A percentile compares a stretch with the other conserved stretches of the same genome.
Conservation (phyloP, 1,140 invertebrate genomes). For the Pseudomyrmex dendroicus region DNA sequence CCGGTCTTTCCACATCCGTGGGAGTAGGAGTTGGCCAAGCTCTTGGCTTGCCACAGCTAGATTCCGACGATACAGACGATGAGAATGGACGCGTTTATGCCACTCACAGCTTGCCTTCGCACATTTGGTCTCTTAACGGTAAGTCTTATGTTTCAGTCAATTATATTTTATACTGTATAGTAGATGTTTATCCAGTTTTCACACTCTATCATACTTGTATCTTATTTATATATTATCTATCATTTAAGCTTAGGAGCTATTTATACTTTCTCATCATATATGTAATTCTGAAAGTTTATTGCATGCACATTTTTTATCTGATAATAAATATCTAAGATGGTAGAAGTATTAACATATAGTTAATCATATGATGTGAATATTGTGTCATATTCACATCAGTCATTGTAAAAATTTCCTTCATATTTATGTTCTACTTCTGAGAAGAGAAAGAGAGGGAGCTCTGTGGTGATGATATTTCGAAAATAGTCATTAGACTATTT, state of each 20-base stretch:
- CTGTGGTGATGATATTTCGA: not conserved
- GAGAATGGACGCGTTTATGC: conserved; percentile 91
- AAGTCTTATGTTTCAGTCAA: conserved; percentile 80
- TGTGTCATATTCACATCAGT: not conserved
- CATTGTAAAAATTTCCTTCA: not conserved
- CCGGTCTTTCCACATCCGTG: conserved; percentile 78
- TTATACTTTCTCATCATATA: not conserved
- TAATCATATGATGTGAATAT: not conserved
- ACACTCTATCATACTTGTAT: not conserved
- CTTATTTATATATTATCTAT: not conserved
- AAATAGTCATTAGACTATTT: not conserved
- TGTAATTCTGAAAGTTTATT: not conserved
- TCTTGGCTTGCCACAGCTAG: conserved; percentile 81
- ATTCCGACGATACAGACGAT: conserved; percentile 83
- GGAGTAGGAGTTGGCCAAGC: conserved; percentile 83
- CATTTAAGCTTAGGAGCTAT: not conserved
- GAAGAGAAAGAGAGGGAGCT: not conserved
- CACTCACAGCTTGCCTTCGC: conserved; percentile 94
- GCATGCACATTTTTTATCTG: not conserved
- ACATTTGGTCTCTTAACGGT: conserved; percentile 96
- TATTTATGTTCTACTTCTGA: not conserved
- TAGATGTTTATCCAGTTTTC: too few species aligned
- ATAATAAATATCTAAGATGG: not conserved
- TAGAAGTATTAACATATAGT: not conserved
- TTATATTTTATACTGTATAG: too few species aligned